Percentiles rank a stretch among this genome's conserved stretches.
Evolutionary conservation across 2,888 invertebrate species (phyloP).

Genomic region (Cantharis rufa): DNA sequence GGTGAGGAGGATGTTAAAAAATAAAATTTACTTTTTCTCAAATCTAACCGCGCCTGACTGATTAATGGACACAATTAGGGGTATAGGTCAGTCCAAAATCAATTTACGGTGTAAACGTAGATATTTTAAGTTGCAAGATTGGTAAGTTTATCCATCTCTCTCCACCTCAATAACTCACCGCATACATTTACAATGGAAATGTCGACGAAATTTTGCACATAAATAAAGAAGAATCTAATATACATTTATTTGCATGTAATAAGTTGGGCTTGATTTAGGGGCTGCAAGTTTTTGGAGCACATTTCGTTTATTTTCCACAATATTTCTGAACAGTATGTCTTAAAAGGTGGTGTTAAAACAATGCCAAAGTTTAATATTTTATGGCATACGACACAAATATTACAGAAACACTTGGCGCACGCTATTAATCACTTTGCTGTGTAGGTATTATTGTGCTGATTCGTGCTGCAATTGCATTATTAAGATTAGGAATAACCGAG

Average conservation of each 20-base stretch:
- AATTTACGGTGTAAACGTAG: neutral
- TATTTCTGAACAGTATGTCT: neutral
- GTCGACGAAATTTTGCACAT: neutral
- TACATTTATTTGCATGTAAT: neutral
- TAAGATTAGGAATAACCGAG: slow-evolving; percentile 15
- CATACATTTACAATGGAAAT: neutral
- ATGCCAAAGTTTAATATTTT: slow-evolving; percentile 11
- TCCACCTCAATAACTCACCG: neutral
- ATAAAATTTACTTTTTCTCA: neutral
- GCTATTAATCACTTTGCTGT: slow-evolving; percentile 10
- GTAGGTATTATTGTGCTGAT: slow-evolving; percentile 4
- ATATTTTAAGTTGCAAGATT: neutral
- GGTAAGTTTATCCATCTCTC: neutral
- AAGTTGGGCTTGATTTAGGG: neutral
- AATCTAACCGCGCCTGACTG: neutral
- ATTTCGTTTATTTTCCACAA: neutral
- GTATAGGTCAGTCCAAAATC: neutral
- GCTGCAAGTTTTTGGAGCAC: neutral
- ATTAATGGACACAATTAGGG: neutral
- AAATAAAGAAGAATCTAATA: neutral
- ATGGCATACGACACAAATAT: slow-evolving; percentile 11
- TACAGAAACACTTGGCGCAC: slow-evolving; percentile 12
- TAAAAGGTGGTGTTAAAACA: slow-evolving; percentile 13
- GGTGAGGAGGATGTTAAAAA: too few relatives aligned
- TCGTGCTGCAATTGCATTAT: slow-evolving; percentile 3